Evolutionary conservation across 2,888 invertebrate species (phyloP).

Genomic region (Ophioninae sp.): DNA sequence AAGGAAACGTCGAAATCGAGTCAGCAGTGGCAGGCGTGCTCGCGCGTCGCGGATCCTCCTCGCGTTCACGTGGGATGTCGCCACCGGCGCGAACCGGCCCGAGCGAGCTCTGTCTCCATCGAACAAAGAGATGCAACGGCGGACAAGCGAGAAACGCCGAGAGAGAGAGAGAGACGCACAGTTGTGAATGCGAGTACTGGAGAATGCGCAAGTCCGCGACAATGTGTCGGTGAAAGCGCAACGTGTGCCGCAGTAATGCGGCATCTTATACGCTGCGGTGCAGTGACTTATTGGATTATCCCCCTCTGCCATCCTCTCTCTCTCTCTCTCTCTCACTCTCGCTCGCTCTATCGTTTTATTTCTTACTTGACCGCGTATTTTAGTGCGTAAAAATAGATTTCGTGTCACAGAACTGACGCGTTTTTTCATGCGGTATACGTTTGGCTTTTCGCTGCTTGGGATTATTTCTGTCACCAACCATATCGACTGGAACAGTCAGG

Average conservation of each 20-base stretch:
- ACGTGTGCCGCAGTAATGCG: slow-evolving; percentile 53
- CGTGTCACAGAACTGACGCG: background rate
- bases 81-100: slow-evolving; percentile 38
- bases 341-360: background rate
- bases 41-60: slow-evolving; percentile 12
- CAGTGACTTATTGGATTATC: slow-evolving; percentile 58
- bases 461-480: slow-evolving; percentile 1
- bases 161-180: background rate
- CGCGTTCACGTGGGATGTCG: slow-evolving; percentile 21
- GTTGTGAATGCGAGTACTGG: slow-evolving; percentile 5
- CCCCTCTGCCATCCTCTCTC: background rate
- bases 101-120: slow-evolving; percentile 20
- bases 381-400: slow-evolving; percentile 17
- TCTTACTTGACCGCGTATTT: slow-evolving; percentile 1
- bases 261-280: slow-evolving; percentile 54
- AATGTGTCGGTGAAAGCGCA: slow-evolving; percentile 52
- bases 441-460: no score
- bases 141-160: slow-evolving; percentile 21
- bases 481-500: slow-evolving; percentile 1
- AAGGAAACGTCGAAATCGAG: slow-evolving; percentile 8
- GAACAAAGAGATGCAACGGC: slow-evolving; percentile 34
- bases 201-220: slow-evolving; percentile 58
- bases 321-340: background rate
- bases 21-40: slow-evolving; percentile 25
- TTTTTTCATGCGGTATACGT: background rate